phyloP scores from a whole-genome alignment of 2,888 invertebrate genomes.

The Neoscelio sp. region DNA sequence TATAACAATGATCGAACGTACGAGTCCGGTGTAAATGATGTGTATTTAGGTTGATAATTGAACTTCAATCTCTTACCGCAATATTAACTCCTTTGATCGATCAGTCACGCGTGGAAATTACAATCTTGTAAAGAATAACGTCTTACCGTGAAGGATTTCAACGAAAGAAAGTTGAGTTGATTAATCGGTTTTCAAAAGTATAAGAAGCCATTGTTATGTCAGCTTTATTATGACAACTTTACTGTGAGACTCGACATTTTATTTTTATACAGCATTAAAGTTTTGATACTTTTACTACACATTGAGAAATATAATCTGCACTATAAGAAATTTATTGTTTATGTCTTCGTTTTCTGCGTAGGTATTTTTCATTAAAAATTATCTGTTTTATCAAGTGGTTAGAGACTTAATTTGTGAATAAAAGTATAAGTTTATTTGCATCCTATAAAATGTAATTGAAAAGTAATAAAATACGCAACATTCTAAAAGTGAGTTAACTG shows the following conservation, averaged over 20 bases:
- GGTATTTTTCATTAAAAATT: constrained; percentile 3
- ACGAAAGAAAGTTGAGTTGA: constrained; percentile 6
- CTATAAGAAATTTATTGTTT: constrained; percentile 34
- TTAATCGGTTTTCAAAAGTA: constrained; percentile 34
- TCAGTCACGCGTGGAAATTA: constrained; percentile 24
- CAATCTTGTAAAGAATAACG: too few relatives aligned
- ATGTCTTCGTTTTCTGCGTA: too few relatives aligned
- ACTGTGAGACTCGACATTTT: constrained; percentile 23
- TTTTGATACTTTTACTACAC: constrained; percentile 28
- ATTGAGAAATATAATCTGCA: constrained; percentile 28
- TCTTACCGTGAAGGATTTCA: too few relatives aligned
- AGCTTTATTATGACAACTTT: constrained; percentile 44
- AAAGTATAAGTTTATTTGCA: not conserved
- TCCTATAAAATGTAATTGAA: not conserved
- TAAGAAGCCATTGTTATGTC: constrained; percentile 8
- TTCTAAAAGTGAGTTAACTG: too few relatives aligned
- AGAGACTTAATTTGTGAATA: constrained; percentile 14
- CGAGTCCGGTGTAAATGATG: constrained; percentile 47
- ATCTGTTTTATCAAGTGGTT: constrained; percentile 20
- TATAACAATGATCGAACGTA: constrained; percentile 48
- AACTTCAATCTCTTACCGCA: constrained; percentile 38
- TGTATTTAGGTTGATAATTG: constrained; percentile 57
- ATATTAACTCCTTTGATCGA: constrained; percentile 42
- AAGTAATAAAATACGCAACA: too few relatives aligned
- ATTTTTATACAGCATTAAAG: constrained; percentile 42